Conservation (phyloP, 2,113 vertebrate genomes). For the Poeciliopsis turrubarensis region DNA sequence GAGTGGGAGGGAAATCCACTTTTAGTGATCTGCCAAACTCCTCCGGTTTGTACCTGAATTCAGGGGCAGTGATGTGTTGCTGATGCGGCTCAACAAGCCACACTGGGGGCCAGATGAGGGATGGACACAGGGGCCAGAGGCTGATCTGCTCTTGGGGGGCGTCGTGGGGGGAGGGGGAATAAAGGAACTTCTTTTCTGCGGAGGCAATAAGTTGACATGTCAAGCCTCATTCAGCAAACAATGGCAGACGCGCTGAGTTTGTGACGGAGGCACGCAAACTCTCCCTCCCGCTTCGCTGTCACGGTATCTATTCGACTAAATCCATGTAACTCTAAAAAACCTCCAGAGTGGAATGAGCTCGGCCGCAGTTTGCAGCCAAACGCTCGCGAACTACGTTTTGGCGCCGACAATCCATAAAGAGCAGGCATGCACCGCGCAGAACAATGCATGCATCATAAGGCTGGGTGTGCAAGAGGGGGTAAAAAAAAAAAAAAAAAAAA, state of each 20-base stretch:
- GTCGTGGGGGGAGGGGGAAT: constrained; percentile 43
- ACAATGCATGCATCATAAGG: constrained; percentile 48
- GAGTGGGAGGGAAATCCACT: constrained; percentile 61
- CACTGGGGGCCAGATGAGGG: constrained; percentile 61
- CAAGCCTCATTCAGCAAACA: constrained; percentile 71
- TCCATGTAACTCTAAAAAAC: background rate
- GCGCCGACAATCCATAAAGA: background rate
- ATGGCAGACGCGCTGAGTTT: constrained; percentile 54
- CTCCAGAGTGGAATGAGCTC: background rate
- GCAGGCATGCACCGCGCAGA: constrained; percentile 5
- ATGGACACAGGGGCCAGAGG: constrained; percentile 49
- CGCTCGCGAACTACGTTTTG: background rate
- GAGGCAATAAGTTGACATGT: constrained; percentile 74
- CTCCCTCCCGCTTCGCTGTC: background rate
- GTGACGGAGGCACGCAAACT: constrained; percentile 46
- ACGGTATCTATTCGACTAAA: background rate
- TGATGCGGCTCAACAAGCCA: constrained; percentile 70
- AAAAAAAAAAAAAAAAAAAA: constrained; percentile 3
- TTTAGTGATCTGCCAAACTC: constrained; percentile 73
- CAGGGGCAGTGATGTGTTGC: constrained; percentile 76
- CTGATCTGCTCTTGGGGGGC: constrained; percentile 5
- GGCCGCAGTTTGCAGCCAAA: no score
- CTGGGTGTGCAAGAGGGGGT: constrained; percentile 55
- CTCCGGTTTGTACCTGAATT: constrained; percentile 76
- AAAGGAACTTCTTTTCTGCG: constrained; percentile 70